Base-by-base conservation (phyloP, 2,797 vertebrate genomes). In the Sebastes goodei region DNA sequence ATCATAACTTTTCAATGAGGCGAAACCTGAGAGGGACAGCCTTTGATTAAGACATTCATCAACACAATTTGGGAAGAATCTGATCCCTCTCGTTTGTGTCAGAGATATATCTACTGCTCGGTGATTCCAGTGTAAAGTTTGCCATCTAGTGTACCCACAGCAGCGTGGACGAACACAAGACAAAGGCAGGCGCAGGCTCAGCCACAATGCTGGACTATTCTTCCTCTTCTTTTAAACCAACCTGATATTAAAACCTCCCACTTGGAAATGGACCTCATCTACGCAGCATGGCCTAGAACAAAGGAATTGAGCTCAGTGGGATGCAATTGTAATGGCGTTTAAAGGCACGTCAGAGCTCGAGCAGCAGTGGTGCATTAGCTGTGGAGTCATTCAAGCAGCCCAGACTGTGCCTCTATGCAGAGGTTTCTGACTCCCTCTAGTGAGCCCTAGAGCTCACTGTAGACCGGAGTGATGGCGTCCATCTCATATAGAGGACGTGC, bases 121-220 rank as follows among this genome's bases (percentile, higher is more conserved):
- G n/a, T 88, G 90, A 92, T 94, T 93, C 86, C 76, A 93, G 90
- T 92, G 94, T 69, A 88, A 93, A 90, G 93, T 93, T 94, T 95
- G 95, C 95, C 96, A 95, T 95, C 96, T 95, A 96, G 96, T 93
- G 95, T 95, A 96, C 92, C 84, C 95, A 96, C 93, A 90, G 96
- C 96, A 96, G 96, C 96, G 96, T 93, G 93, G 84, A 84, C 29
- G 8, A 84, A 56, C 78, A 80, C 74, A 38, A 92, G 88, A 93
- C 91, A 93, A 93, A 93, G 91, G 83, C 89, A 86, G 86, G 66
- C 82, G 75, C 68, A 57, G 82, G 75, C 75, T 80, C 80, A 71
- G 79, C 33, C 77, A 59, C 81, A 59, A 29, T 46, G 71, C 78
- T n/a, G 74, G 71, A 72, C 70, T 46, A 3, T 68, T 73, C 62